Evolutionary conservation across 2,797 vertebrate species (phyloP), one percentile per base, ranked within the genome.

Genomic region (Etheostoma nigrum): DNA sequence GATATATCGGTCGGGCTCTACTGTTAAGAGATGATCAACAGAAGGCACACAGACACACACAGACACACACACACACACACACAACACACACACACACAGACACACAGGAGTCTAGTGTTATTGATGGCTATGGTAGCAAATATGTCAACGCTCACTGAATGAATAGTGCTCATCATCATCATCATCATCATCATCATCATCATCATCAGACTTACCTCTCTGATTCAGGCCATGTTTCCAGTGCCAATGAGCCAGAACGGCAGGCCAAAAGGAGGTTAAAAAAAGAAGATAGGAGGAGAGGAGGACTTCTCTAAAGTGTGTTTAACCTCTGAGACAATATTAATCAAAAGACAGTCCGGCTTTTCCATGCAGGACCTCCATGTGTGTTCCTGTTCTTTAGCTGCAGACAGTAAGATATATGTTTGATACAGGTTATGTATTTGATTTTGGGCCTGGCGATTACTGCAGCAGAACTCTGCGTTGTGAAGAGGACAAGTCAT

Each of bases 141-240:
- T 85, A 79, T 83, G 83, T 84, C 84, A 82, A 40, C 77, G 19
- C 75, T 49, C 6, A 4, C 11, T 45, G 67, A 73, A 82, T 76
- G 76, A 83, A 85, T 44, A 30, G 54, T 68, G 62, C 72, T 80
- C 85, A 86, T 85, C 76, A 86, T 85, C 76, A 75, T 65, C 64
- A 79, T 85, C 69, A 68, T 30, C 30, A 30, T 30, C 30, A 30
- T 80, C 85, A 86, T 85, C 75, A 86, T 85, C 75, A 75, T 65
- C 64, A 79, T 85, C 69, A 67, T 25, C 25, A 25, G 25, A n/a
- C 65, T 53, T 45, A 40, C 25, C 23, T 54, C 40, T 57, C 21
- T 33, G 66, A 78, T 73, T 70, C 47, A 18, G 72, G 64, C 63
- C 70, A 42, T 11, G 61, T 57, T 80, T 83, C 52, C 63, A 49